These are phyloP conservation scores for Argynnis bischoffii DNA, from an alignment of 2,888 invertebrate genomes.

Conservation along the genomic window DNA sequence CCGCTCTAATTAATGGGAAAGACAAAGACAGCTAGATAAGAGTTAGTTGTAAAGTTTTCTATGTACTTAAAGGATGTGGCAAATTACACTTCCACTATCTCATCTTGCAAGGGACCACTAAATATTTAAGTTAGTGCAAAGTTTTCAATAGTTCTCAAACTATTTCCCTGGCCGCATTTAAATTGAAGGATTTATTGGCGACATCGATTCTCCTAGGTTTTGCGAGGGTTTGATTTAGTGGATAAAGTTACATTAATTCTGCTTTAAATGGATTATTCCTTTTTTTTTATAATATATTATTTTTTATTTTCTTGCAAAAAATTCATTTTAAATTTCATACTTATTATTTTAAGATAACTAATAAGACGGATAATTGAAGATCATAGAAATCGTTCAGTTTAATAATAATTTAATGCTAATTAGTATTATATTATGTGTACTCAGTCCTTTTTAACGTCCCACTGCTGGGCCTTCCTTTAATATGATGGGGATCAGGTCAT, in stretches of 20 bases:
- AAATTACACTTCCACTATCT: constrained; percentile 16
- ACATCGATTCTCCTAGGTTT: constrained; percentile 35
- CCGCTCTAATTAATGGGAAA: background rate
- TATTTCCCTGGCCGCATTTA: constrained; percentile 31
- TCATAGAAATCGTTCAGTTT: background rate
- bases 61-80: constrained; percentile 9
- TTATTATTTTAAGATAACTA: too few species aligned
- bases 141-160: constrained; percentile 34
- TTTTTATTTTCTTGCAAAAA: too few species aligned
- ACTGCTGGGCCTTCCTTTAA: too few species aligned
- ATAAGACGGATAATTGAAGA: too few species aligned
- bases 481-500: too few species aligned
- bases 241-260: constrained; percentile 25
- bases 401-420: background rate
- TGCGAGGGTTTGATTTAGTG: constrained; percentile 35
- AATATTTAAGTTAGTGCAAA: constrained; percentile 27
- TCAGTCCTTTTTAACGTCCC: too few species aligned
- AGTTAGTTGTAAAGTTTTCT: constrained; percentile 3
- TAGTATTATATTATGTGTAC: too few species aligned
- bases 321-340: too few species aligned
- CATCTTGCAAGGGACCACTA: constrained; percentile 27
- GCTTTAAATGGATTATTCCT: constrained; percentile 11
- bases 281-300: background rate
- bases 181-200: constrained; percentile 35
- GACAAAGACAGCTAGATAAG: background rate